phyloP scores from a whole-genome alignment of 2,888 invertebrate genomes.

The Drosophila recens region DNA sequence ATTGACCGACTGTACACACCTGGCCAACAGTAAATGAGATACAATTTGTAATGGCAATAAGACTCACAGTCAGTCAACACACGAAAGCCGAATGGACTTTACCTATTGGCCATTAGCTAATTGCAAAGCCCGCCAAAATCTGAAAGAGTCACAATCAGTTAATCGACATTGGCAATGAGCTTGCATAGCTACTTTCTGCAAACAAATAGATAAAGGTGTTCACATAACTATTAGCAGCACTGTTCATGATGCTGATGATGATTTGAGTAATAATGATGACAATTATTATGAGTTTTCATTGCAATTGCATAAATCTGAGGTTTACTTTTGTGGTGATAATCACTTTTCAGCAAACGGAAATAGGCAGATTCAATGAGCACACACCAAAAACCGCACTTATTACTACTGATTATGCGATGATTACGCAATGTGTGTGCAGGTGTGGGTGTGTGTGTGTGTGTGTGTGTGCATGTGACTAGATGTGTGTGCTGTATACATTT shows the following conservation, averaged over 20 bases:
- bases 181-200: slow-evolving; percentile 14
- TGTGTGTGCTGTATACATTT: slow-evolving; percentile 3
- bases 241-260: slow-evolving; percentile 7
- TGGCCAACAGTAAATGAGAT: slow-evolving; percentile 18
- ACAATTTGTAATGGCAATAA: slow-evolving; percentile 19
- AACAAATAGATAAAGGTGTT: slow-evolving; percentile 19
- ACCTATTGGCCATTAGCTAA: slow-evolving; percentile 42
- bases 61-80: neutral
- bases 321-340: slow-evolving; percentile 64
- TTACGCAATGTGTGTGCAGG: slow-evolving; percentile 17
- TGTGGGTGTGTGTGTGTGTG: neutral
- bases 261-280: slow-evolving; percentile 7
- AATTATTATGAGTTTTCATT: slow-evolving; percentile 31
- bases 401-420: slow-evolving; percentile 60
- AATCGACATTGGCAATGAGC: slow-evolving; percentile 17
- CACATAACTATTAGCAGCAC: slow-evolving; percentile 9
- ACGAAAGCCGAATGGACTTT: neutral
- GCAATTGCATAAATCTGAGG: slow-evolving; percentile 64
- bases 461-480: neutral
- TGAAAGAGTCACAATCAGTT: slow-evolving; percentile 23
- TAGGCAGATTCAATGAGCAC: slow-evolving; percentile 11
- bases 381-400: slow-evolving; percentile 48
- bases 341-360: slow-evolving; percentile 49
- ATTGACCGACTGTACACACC: slow-evolving; percentile 20
- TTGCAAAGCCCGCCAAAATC: slow-evolving; percentile 35